A percentile compares a stretch with the other conserved stretches of the same genome.
Evolutionary conservation across 1,140 invertebrate genomes (phyloP).

Genomic region (Ooceraea biroi): DNA sequence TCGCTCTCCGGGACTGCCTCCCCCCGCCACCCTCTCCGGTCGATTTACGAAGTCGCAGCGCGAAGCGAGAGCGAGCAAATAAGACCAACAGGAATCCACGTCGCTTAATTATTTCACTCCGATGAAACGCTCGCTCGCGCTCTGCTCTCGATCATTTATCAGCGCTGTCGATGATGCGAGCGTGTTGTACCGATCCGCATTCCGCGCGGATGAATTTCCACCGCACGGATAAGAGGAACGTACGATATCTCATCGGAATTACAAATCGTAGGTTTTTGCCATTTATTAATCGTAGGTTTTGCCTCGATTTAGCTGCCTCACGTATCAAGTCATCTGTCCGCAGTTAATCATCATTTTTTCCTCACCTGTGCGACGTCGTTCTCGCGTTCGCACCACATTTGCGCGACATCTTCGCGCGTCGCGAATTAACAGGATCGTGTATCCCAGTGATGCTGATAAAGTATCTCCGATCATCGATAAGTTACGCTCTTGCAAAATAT

Average conservation of each 20-base stretch:
- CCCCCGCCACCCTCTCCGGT: not conserved
- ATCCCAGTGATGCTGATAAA: no score
- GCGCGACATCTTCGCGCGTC: no score
- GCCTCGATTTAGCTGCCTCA: not conserved
- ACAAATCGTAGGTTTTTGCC: not conserved
- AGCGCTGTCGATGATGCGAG: no score
- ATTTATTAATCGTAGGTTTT: no score
- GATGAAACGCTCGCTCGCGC: not conserved
- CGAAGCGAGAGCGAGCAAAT: not conserved
- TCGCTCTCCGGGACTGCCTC: not conserved
- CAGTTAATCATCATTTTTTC: not conserved
- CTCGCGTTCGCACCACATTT: no score
- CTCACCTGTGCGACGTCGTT: not conserved
- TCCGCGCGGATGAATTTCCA: no score
- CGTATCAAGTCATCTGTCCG: not conserved
- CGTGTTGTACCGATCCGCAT: no score
- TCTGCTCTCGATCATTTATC: not conserved
- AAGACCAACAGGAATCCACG: constrained; percentile 1
- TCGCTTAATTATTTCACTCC: constrained; percentile 24
- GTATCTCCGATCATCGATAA: not conserved
- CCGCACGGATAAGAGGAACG: not conserved
- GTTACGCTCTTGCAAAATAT: not conserved
- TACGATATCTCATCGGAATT: not conserved
- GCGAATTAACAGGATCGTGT: no score
- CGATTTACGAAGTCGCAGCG: constrained; percentile 30